Evolutionary conservation across 2,113 vertebrate species (phyloP), one percentile per base, ranked within the genome.

Genomic region (Trachemys scripta): DNA sequence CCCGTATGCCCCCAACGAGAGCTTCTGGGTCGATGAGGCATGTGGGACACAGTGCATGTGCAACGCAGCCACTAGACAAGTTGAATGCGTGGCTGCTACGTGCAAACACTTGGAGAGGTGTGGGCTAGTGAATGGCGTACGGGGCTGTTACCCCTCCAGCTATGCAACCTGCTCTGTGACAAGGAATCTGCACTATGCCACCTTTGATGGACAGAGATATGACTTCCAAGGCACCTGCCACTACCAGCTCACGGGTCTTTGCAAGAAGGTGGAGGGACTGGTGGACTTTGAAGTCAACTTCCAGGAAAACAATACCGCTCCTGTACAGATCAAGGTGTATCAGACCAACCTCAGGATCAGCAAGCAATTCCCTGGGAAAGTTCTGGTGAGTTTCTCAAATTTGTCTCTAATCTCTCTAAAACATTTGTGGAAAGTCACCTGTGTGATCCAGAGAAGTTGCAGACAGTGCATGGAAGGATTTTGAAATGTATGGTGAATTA

Each of bases 181-280:
- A 7, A 98, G 99, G 1, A 98, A 99, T 91, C 98, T 98, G 7
- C 99, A 99, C 94, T 99, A 98, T 35, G 87, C 97, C 92, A 99
- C 97, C 81, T 99, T 98, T 59, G 99, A 99, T 49, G 98, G 98
- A 17, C 94, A 94, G 80, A 97, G 98, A 89, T 99, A 97, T 17
- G 83, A 99, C 95, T 99, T 99, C 97, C 98, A 99, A 94, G 99
- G 99, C 76, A 98, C 98, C 76, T 99, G 99, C 92, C 97, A 95
- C 1, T 99, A 99, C 54, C 95, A 97, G 91, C 84, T 97, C 57
- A 38, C 81, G 0, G 97, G 97, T 5, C 90, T 95, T 0, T 92
- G 86, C 54, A 72, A 96, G 5, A 97, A 98, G 5, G 13, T 93
- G 4, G 2, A 92, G 1, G 92, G 87, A 4, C 94, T 99, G 35